A percentile compares a stretch with the other conserved stretches of the same genome.
phyloP scores from a whole-genome alignment of 2,797 vertebrate genomes.

The Oophaga sylvatica region DNA sequence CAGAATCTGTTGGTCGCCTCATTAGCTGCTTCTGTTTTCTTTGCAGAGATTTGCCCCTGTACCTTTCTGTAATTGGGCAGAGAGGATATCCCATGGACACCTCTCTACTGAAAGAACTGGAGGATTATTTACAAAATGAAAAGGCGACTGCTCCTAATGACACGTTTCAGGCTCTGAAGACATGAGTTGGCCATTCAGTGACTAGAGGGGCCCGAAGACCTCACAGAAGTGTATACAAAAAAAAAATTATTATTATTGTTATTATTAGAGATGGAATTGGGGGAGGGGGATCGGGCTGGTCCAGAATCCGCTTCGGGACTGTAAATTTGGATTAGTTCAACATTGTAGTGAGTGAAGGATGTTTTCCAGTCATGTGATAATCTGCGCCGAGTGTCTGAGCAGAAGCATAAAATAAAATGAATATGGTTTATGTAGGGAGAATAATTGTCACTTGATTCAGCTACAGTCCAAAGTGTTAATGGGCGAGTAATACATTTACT shows the following conservation, averaged over 20 bases:
- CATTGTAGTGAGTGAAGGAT: no score
- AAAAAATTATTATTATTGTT: no score
- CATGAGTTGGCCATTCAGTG: not conserved
- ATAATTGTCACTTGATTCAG: not conserved
- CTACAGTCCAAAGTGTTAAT: not conserved
- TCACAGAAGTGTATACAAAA: no score
- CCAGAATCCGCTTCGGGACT: no score
- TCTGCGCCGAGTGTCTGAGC: no score
- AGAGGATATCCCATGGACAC: not conserved
- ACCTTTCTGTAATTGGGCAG: not conserved
- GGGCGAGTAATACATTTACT: no score
- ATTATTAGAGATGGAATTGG: no score
- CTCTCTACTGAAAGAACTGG: not conserved
- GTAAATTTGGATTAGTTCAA: no score
- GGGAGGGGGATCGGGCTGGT: no score
- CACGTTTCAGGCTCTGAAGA: not conserved
- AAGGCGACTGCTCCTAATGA: not conserved
- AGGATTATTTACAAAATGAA: not conserved
- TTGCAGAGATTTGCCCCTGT: not conserved
- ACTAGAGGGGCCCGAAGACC: no score
- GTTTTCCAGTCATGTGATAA: no score
- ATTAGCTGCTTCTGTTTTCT: not conserved
- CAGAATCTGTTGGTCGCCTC: not conserved
- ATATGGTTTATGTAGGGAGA: not conserved
- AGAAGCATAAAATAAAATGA: not conserved